Evolutionary conservation across 2,113 vertebrate genomes (phyloP).

Genomic region (Carassius carassius): DNA sequence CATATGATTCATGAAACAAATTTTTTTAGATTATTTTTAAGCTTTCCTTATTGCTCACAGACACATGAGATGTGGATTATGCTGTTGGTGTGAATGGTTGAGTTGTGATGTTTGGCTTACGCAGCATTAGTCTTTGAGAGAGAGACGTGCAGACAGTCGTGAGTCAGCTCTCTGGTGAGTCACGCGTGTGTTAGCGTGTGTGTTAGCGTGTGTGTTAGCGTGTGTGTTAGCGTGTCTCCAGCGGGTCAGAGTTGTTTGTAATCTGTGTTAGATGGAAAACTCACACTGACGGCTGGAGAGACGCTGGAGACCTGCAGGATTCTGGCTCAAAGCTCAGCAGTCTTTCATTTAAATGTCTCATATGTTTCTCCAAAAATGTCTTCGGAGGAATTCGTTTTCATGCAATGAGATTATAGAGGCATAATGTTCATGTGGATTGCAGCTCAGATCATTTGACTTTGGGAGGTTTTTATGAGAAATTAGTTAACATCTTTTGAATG

Average conservation of each 20-base stretch:
- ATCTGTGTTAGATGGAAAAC: neutral
- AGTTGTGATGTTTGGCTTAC: neutral
- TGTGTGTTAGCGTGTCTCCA: neutral
- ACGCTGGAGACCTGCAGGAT: neutral
- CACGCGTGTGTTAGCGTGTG: neutral
- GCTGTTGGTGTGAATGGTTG: neutral
- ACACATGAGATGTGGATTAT: neutral
- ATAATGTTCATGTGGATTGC: neutral
- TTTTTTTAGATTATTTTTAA: no score
- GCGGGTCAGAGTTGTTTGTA: constrained; percentile 25
- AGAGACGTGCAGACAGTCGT: neutral
- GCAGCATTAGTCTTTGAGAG: constrained; percentile 12
- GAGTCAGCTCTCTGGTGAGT: neutral
- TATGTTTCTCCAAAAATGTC: neutral
- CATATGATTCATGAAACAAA: neutral
- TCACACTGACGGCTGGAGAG: neutral
- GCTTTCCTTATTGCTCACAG: neutral
- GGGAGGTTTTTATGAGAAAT: neutral
- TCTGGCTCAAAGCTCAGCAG: neutral
- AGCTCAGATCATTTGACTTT: neutral
- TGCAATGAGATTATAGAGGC: neutral
- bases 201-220: neutral
- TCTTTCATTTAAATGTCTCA: neutral
- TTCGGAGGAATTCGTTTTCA: neutral
- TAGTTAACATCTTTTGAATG: neutral